Evolutionary conservation across 2,888 invertebrate species (phyloP).

Genomic region (Cabera pusaria): DNA sequence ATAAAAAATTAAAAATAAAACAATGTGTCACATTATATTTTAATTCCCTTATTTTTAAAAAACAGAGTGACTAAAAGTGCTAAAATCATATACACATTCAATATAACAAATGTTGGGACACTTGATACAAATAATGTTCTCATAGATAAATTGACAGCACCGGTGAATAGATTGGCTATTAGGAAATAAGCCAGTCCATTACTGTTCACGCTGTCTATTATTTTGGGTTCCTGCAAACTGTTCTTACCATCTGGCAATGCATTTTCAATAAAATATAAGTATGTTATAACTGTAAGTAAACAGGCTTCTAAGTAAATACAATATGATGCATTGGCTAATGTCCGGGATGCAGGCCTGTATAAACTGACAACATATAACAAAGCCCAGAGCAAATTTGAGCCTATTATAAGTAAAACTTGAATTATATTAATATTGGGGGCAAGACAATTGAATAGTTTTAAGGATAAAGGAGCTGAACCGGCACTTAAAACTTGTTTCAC

Average conservation of each 20-base stretch:
- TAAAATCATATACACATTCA: constrained; percentile 83
- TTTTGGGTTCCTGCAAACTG: constrained; percentile 67
- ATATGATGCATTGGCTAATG: constrained; percentile 93
- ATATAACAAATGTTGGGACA: constrained; percentile 72
- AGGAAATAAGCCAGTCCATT: constrained; percentile 94
- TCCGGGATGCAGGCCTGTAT: constrained; percentile 87
- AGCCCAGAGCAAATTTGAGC: constrained; percentile 59
- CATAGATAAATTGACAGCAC: constrained; percentile 89
- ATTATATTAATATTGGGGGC: constrained; percentile 7
- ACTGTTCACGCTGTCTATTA: constrained; percentile 89
- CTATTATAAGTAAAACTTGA: constrained; percentile 19
- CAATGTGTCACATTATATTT: constrained; percentile 53
- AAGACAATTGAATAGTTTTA: constrained; percentile 5
- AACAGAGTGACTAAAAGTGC: constrained; percentile 48
- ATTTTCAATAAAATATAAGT: constrained; percentile 81
- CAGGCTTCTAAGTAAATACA: constrained; percentile 89
- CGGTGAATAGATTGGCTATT: constrained; percentile 92
- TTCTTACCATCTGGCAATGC: constrained; percentile 55
- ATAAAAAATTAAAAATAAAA: constrained; percentile 19
- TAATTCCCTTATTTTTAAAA: constrained; percentile 68
- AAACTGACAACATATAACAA: constrained; percentile 71
- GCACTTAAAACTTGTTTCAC: constrained; percentile 67
- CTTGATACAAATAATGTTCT: constrained; percentile 82
- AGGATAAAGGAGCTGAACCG: constrained; percentile 13
- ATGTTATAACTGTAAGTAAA: constrained; percentile 78